These are phyloP conservation scores for Hyles vespertilio DNA, from an alignment of 1,140 invertebrate species.

Conservation along the genomic window DNA sequence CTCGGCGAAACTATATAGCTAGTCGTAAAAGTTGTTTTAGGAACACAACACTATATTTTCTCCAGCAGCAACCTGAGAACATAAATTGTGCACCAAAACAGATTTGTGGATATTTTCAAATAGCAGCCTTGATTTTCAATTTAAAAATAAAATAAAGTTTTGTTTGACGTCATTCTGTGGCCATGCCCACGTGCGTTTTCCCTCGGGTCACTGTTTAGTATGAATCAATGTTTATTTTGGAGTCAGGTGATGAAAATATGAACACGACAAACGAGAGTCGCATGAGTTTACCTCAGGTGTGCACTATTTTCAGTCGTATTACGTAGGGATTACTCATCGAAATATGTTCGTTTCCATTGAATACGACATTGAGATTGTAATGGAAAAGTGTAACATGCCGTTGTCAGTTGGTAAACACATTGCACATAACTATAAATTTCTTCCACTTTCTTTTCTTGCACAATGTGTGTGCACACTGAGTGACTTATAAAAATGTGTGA, in stretches of 20 bases:
- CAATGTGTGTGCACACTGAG: too few species aligned
- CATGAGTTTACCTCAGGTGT: conserved; percentile 21
- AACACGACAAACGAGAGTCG: conserved; percentile 44
- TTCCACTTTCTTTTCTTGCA: too few species aligned
- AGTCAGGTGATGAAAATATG: conserved; percentile 40
- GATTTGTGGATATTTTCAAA: conserved; percentile 20
- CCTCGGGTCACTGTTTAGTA: conserved; percentile 18
- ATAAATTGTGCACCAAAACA: conserved; percentile 9
- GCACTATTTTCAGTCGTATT: conserved; percentile 17
- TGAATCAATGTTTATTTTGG: conserved; percentile 69
- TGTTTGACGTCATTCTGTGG: conserved; percentile 54
- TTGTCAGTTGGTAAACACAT: conserved; percentile 33
- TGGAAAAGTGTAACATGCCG: conserved; percentile 28
- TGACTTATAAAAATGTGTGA: too few species aligned
- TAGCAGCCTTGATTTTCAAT: conserved; percentile 28
- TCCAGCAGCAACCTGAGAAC: conserved; percentile 3
- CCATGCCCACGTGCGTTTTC: conserved; percentile 44
- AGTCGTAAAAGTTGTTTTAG: too few species aligned
- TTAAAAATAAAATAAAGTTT: conserved; percentile 39
- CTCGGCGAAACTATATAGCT: too few species aligned
- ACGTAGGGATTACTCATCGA: conserved; percentile 22
- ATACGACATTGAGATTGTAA: conserved; percentile 50
- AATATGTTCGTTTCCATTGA: conserved; percentile 38
- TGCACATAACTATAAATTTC: conserved; percentile 7
- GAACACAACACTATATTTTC: not conserved